Percentiles rank a stretch among this genome's conserved stretches.
phyloP scores from a whole-genome alignment of 1,140 invertebrate species.

The Chymomyza costata region DNA sequence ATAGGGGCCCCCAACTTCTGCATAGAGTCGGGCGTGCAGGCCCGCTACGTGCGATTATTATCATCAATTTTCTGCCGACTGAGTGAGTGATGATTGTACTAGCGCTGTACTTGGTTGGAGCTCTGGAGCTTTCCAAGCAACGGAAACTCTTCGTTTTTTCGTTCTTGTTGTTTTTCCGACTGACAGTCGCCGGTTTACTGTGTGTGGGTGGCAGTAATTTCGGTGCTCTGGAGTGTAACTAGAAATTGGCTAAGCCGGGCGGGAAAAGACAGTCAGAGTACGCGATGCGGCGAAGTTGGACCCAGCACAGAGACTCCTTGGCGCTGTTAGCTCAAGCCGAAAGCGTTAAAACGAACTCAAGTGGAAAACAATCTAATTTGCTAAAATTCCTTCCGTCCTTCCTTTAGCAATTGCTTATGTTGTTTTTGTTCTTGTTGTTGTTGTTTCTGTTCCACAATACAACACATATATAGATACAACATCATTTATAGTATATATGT shows the following conservation, averaged over 20 bases:
- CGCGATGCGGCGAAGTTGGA: too few relatives aligned
- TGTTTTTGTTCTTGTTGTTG: conserved; percentile 7
- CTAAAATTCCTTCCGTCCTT: conserved; percentile 64
- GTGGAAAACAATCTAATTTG: conserved; percentile 75
- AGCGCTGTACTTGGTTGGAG: too few relatives aligned
- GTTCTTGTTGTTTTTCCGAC: conserved; percentile 8
- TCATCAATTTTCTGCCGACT: conserved; percentile 65
- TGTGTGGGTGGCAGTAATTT: conserved; percentile 35
- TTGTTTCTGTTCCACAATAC: not conserved
- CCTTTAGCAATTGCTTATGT: conserved; percentile 24
- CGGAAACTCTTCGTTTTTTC: conserved; percentile 27
- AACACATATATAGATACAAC: not conserved
- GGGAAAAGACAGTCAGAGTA: not conserved
- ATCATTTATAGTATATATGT: conserved; percentile 15
- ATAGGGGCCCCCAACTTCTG: conserved; percentile 5
- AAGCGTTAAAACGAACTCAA: conserved; percentile 74
- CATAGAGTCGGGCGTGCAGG: too few relatives aligned
- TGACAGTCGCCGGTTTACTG: not conserved
- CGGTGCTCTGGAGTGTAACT: conserved; percentile 18
- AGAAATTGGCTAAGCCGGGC: not conserved
- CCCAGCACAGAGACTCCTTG: conserved; percentile 11
- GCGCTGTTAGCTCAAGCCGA: conserved; percentile 16
- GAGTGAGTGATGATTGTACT: conserved; percentile 63
- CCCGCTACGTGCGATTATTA: conserved; percentile 62
- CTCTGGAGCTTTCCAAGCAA: too few relatives aligned